These are phyloP conservation scores for Apostichopus californicus DNA, from an alignment of 35 echinoderm and acorn worm genomes.

Conservation along the genomic window DNA sequence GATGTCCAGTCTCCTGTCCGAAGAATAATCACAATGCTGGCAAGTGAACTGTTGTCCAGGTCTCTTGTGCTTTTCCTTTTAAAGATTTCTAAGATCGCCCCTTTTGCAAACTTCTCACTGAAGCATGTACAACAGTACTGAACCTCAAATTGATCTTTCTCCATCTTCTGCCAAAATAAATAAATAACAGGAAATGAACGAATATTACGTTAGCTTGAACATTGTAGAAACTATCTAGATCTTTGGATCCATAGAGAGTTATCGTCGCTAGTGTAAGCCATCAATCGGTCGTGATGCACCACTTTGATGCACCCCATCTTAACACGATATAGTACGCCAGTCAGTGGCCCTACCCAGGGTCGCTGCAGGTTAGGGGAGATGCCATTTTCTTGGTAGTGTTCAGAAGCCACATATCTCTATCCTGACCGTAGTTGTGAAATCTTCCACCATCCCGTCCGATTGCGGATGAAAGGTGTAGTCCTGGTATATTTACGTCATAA, in stretches of 20 bases:
- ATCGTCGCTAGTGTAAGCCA: slow-evolving; percentile 23
- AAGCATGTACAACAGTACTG: neutral
- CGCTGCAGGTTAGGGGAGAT: slow-evolving; percentile 64
- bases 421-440: slow-evolving; percentile 24
- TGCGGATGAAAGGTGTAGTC: slow-evolving; percentile 50
- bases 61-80: no score
- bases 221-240: neutral
- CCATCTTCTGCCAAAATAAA: neutral
- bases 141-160: neutral
- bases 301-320: slow-evolving; percentile 6
- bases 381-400: slow-evolving; percentile 50
- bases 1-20: no score
- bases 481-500: neutral
- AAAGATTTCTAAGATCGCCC: neutral
- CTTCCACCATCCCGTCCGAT: slow-evolving; percentile 56
- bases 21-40: no score
- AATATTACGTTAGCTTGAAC: neutral
- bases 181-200: neutral
- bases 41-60: no score
- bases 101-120: neutral
- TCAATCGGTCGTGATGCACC: slow-evolving; percentile 53
- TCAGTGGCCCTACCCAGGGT: slow-evolving; percentile 70
- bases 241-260: slow-evolving; percentile 5
- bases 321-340: slow-evolving; percentile 57
- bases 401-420: slow-evolving; percentile 46